These are phyloP conservation scores for Diplazon laetatorius DNA, from an alignment of 2,888 invertebrate species.

Conservation along the genomic window DNA sequence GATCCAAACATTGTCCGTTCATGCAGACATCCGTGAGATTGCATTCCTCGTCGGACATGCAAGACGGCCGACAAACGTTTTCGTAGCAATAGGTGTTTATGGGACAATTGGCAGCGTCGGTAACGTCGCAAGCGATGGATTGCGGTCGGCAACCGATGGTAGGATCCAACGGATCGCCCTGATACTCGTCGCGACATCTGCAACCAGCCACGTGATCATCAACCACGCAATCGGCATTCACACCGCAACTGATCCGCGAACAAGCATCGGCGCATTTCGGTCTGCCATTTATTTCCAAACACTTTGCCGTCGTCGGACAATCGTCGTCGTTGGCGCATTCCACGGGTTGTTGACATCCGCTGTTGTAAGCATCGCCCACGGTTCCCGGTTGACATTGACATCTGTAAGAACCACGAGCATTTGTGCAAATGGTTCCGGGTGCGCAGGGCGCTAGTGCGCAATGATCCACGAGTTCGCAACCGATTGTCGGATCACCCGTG, in stretches of 20 bases:
- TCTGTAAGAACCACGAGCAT: slow-evolving; percentile 90
- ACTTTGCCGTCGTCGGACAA: slow-evolving; percentile 92
- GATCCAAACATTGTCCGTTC: slow-evolving; percentile 91
- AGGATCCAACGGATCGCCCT: slow-evolving; percentile 89
- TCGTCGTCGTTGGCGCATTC: slow-evolving; percentile 91
- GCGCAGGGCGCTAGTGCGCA: slow-evolving; percentile 92
- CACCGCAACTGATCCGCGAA: slow-evolving; percentile 89
- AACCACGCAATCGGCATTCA: slow-evolving; percentile 92
- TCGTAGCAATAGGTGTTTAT: slow-evolving; percentile 92
- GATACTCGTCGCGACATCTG: slow-evolving; percentile 90
- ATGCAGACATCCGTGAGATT: slow-evolving; percentile 90
- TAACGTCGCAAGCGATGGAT: slow-evolving; percentile 88
- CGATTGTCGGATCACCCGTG: slow-evolving; percentile 89
- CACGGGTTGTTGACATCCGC: slow-evolving; percentile 91
- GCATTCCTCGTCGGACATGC: slow-evolving; percentile 91
- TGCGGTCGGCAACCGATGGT: slow-evolving; percentile 89
- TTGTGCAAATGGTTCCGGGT: slow-evolving; percentile 91
- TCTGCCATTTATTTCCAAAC: slow-evolving; percentile 87
- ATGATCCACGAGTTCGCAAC: slow-evolving; percentile 90
- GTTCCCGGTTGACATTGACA: slow-evolving; percentile 91
- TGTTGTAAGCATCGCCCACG: slow-evolving; percentile 93
- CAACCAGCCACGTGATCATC: slow-evolving; percentile 90
- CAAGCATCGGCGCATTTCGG: slow-evolving; percentile 89
- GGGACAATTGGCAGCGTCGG: slow-evolving; percentile 87
- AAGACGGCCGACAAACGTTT: slow-evolving; percentile 91